Base-by-base conservation (phyloP, 1,140 invertebrate genomes). In the Euura lappo region DNA sequence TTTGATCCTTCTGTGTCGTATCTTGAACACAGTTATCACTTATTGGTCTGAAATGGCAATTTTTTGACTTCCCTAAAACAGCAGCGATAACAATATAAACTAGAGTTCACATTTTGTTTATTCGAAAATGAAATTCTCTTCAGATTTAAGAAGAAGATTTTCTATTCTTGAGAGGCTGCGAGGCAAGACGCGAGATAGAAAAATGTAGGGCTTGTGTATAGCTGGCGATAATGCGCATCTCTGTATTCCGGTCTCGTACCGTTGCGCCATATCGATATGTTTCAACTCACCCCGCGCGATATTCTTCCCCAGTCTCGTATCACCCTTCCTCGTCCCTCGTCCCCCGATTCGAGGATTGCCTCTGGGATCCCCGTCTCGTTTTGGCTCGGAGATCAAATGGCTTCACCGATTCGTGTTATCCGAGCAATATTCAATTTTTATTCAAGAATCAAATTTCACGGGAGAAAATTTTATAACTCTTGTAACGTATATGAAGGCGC, bases 181-280 rank as follows among this genome's bases (percentile, higher is more conserved):
- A n/a, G 51, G 8, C 51, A 2, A 60, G n/a, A n/a, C 2, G n/a
- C n/a, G 51, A 60, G 51, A 60, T 10, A 60, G 4, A n/a, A 60
- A 60, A 60, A 10, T 60, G 51, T n/a, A 60, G 51, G 51, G 65
- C 51, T 68, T 72, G 60, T 68, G 64, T 74, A 60, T 60, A 8
- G 51, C 6, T 65, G 69, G 77, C 79, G 84, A 85, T 86, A 86
- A 86, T 86, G 81, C 79, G 80, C 80, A 81, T 79, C 79, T 85
- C 82, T 85, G 83, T 85, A 85, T 85, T 85, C 85, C 78, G 81
- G 76, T 78, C 83, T 82, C 85, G 84, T 86, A 79, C 70, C 71
- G 77, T 76, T 81, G 82, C 83, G 84, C 85, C 85, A 86, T 87
- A 87, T 87, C 85, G 85, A 87, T 86, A 86, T 86, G 85, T 86